Evolutionary conservation across 1,140 invertebrate species (phyloP).

Genomic region (Agraylea sexmaculata): DNA sequence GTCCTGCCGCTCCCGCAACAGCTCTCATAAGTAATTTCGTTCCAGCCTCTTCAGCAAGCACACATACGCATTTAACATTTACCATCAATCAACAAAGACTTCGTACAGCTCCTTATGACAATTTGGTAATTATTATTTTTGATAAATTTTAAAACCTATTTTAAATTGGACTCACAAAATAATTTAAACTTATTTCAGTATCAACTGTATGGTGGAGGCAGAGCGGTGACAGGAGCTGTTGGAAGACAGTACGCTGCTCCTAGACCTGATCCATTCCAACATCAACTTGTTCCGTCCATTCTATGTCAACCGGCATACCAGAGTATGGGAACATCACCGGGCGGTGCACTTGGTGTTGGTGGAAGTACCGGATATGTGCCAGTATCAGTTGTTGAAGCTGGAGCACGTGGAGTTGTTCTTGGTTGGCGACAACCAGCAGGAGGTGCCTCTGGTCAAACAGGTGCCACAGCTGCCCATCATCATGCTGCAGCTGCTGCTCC

Average conservation of each 20-base stretch:
- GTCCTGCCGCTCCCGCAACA: constrained; percentile 29
- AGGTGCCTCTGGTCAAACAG: constrained; percentile 22
- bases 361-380: constrained; percentile 25
- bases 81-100: constrained; percentile 38
- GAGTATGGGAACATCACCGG: constrained; percentile 21
- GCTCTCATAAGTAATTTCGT: constrained; percentile 23
- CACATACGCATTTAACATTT: constrained; percentile 33
- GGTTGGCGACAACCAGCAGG: constrained; percentile 33
- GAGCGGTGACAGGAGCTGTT: constrained; percentile 53
- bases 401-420: constrained; percentile 24
- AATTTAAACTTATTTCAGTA: constrained; percentile 54
- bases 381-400: constrained; percentile 18
- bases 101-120: constrained; percentile 35
- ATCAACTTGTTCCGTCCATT: constrained; percentile 83
- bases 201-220: constrained; percentile 74
- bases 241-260: constrained; percentile 42
- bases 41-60: constrained; percentile 23
- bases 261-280: constrained; percentile 65
- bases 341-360: constrained; percentile 11
- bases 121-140: constrained; percentile 28
- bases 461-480: constrained; percentile 24
- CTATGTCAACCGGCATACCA: constrained; percentile 76
- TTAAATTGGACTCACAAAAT: too few relatives aligned
- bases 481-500: constrained; percentile 16
- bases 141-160: too few relatives aligned